These are phyloP conservation scores for Aurelia sp. DNA, from an alignment of 30 jellyfish, hydroid and myxozoan genomes.

Conservation along the genomic window DNA sequence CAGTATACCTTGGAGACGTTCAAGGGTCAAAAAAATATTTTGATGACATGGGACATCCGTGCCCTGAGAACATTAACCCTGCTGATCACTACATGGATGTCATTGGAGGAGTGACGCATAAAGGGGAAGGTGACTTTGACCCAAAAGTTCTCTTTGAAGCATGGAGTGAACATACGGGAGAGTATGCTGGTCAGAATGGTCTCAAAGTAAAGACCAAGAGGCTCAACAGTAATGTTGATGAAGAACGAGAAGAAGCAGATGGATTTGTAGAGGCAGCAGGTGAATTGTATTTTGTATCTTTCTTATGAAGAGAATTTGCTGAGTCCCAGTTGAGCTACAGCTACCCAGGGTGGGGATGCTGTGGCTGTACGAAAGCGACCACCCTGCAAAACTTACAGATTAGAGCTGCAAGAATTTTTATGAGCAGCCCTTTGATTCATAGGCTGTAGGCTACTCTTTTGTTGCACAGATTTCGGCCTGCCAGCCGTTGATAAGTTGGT, in stretches of 20 bases:
- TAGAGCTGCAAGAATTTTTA: too few species aligned
- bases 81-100: slow-evolving; percentile 80
- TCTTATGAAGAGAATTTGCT: too few species aligned
- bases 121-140: slow-evolving; percentile 20
- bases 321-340: too few species aligned
- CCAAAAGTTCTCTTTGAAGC: slow-evolving; percentile 50
- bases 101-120: slow-evolving; percentile 61
- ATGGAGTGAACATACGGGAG: slow-evolving; percentile 29
- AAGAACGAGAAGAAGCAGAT: background rate
- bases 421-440: too few species aligned
- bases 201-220: background rate
- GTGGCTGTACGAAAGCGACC: too few species aligned
- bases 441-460: too few species aligned
- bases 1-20: slow-evolving; percentile 73
- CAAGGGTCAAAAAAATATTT: slow-evolving; percentile 56
- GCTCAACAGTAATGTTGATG: background rate
- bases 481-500: too few species aligned
- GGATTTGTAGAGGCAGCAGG: too few species aligned
- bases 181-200: background rate
- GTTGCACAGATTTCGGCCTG: too few species aligned
- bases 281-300: too few species aligned
- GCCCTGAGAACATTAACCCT: slow-evolving; percentile 66
- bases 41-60: slow-evolving; percentile 27
- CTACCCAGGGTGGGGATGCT: too few species aligned
- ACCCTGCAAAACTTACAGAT: too few species aligned